Conservation (phyloP, 2,113 vertebrate genomes). For the Dolichotis patagonum region DNA sequence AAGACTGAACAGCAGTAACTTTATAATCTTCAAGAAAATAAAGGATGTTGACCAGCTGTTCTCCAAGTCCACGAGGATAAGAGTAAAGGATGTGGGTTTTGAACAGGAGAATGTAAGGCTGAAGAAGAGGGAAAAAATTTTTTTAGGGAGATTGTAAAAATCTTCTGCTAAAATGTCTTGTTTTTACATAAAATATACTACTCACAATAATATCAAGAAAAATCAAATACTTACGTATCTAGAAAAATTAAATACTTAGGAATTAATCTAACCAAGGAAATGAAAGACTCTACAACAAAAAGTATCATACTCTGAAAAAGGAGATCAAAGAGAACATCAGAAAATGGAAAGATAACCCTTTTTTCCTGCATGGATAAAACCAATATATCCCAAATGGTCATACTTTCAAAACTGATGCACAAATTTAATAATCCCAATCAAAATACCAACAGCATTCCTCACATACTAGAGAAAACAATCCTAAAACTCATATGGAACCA, state of each 20-base stretch:
- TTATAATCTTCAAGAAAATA: conserved; percentile 62
- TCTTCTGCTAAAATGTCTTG: not conserved
- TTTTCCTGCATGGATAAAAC: not conserved
- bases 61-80: conserved; percentile 46
- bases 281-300: not conserved
- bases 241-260: no score
- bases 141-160: not conserved
- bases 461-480: not conserved
- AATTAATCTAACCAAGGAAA: not conserved
- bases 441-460: not conserved
- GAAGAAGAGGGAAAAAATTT: not conserved
- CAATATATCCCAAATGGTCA: not conserved
- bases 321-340: not conserved
- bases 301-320: not conserved
- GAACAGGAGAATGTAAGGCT: conserved; percentile 60
- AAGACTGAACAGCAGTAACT: conserved; percentile 38
- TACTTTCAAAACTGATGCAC: not conserved
- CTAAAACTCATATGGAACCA: not conserved
- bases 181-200: not conserved
- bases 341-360: not conserved
- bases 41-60: conserved; percentile 62
- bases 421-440: not conserved
- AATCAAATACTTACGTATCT: no score
- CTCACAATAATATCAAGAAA: not conserved
- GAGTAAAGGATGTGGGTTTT: conserved; percentile 57